Percentiles rank a stretch among this genome's conserved stretches.
Evolutionary conservation across 1,140 invertebrate species (phyloP).

Genomic region (Gonatopus flavifemur): DNA sequence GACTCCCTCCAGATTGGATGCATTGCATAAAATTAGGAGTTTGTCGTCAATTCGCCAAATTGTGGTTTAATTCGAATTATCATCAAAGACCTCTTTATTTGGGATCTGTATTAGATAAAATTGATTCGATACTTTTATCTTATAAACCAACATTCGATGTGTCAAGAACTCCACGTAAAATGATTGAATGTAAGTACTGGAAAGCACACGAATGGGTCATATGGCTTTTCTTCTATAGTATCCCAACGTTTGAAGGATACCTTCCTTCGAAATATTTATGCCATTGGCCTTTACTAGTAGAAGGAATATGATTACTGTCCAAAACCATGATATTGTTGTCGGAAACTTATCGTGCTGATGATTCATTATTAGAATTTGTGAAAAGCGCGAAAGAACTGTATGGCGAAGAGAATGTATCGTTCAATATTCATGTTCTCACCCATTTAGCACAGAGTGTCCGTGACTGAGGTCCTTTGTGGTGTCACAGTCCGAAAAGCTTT

Average conservation of each 20-base stretch:
- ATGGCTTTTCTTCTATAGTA: slow-evolving; percentile 31
- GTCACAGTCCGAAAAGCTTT: slow-evolving; percentile 22
- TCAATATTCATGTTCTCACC: slow-evolving; percentile 30
- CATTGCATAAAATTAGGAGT: slow-evolving; percentile 32
- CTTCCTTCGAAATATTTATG: slow-evolving; percentile 22
- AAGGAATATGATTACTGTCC: slow-evolving; percentile 23
- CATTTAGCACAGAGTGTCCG: slow-evolving; percentile 18
- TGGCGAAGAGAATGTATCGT: slow-evolving; percentile 15
- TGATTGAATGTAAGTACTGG: slow-evolving; percentile 29
- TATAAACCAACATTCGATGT: slow-evolving; percentile 26
- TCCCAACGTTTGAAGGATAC: slow-evolving; percentile 19
- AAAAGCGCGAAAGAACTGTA: slow-evolving; percentile 22
- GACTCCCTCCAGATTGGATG: slow-evolving; percentile 37
- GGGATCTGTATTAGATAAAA: slow-evolving; percentile 6
- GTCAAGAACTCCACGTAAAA: slow-evolving; percentile 26
- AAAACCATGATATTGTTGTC: slow-evolving; percentile 17
- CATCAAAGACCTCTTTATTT: slow-evolving; percentile 25
- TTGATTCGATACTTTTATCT: slow-evolving; percentile 25
- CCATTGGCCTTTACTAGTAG: slow-evolving; percentile 32
- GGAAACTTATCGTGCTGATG: slow-evolving; percentile 16
- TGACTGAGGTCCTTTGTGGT: slow-evolving; percentile 26
- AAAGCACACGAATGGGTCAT: slow-evolving; percentile 38
- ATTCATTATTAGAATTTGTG: slow-evolving; percentile 27
- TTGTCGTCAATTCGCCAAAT: slow-evolving; percentile 19
- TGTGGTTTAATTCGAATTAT: slow-evolving; percentile 30